phyloP scores from a whole-genome alignment of 2,888 invertebrate genomes.

The Hemicrepidius hirtus region DNA sequence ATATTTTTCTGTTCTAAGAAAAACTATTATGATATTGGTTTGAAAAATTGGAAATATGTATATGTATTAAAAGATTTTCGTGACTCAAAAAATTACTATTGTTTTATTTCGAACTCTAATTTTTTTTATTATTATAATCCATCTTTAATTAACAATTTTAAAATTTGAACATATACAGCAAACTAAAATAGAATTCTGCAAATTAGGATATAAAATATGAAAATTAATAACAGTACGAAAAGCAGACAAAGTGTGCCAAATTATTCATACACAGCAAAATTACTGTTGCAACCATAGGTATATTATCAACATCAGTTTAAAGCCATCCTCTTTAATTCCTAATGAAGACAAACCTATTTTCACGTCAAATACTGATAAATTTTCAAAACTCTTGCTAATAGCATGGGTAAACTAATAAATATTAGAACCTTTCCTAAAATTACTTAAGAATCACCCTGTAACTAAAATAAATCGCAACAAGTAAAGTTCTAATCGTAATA shows the following conservation, averaged over 20 bases:
- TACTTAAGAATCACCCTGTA: background rate
- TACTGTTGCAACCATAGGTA: slow-evolving; percentile 25
- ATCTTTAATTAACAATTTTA: too few species aligned
- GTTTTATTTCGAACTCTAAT: too few species aligned
- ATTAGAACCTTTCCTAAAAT: background rate
- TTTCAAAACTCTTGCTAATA: background rate
- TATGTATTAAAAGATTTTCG: too few species aligned
- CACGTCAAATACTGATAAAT: slow-evolving; percentile 20
- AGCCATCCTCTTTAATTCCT: slow-evolving; percentile 10
- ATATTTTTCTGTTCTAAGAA: too few species aligned
- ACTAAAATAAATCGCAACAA: too few species aligned
- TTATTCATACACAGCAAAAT: slow-evolving; percentile 29
- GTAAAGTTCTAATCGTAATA: too few species aligned
- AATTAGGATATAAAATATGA: slow-evolving; percentile 15
- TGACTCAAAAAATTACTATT: too few species aligned
- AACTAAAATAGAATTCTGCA: background rate
- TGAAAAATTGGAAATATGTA: too few species aligned
- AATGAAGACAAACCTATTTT: slow-evolving; percentile 12
- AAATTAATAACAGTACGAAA: slow-evolving; percentile 24
- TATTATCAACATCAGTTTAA: slow-evolving; percentile 23
- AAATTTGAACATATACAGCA: too few species aligned
- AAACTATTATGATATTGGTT: too few species aligned
- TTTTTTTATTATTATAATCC: too few species aligned
- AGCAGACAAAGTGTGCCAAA: slow-evolving; percentile 26
- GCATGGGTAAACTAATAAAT: too few species aligned